Evolutionary conservation across 2,797 vertebrate species (phyloP).

Genomic region (Momotus momota): DNA sequence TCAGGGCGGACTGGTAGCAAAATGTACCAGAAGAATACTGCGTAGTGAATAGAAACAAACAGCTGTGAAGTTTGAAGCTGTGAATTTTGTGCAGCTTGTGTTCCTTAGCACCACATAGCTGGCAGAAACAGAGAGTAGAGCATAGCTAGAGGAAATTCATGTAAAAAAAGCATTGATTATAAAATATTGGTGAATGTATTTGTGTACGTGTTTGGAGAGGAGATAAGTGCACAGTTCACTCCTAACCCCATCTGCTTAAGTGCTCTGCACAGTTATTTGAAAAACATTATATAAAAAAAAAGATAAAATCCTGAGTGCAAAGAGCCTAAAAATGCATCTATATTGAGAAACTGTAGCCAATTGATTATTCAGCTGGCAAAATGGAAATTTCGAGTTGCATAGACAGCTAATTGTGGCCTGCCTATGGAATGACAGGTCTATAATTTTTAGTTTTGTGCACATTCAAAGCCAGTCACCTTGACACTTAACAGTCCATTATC

Average conservation of each 20-base stretch:
- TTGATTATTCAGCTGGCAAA: constrained; percentile 83
- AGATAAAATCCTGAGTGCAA: constrained; percentile 40
- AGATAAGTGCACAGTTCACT: background rate
- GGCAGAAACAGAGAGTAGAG: background rate
- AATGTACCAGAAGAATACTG: background rate
- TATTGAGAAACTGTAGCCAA: constrained; percentile 74
- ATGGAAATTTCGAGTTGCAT: constrained; percentile 83
- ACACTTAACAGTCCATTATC: constrained; percentile 85
- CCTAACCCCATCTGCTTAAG: constrained; percentile 64
- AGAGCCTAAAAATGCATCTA: constrained; percentile 71
- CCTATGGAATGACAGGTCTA: constrained; percentile 84
- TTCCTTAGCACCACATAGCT: background rate
- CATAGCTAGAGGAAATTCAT: background rate
- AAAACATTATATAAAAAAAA: constrained; percentile 59
- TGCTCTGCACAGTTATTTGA: constrained; percentile 49
- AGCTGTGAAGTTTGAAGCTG: background rate
- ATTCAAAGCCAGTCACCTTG: constrained; percentile 86
- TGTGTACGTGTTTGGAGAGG: constrained; percentile 27
- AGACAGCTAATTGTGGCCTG: constrained; percentile 85
- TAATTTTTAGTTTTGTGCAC: constrained; percentile 87
- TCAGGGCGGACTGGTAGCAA: background rate
- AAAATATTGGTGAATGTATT: constrained; percentile 4
- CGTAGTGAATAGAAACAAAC: background rate
- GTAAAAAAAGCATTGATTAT: background rate
- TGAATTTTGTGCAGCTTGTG: background rate